These are phyloP conservation scores for Trichopoda pennipes DNA, from an alignment of 2,888 invertebrate species.

Conservation along the genomic window DNA sequence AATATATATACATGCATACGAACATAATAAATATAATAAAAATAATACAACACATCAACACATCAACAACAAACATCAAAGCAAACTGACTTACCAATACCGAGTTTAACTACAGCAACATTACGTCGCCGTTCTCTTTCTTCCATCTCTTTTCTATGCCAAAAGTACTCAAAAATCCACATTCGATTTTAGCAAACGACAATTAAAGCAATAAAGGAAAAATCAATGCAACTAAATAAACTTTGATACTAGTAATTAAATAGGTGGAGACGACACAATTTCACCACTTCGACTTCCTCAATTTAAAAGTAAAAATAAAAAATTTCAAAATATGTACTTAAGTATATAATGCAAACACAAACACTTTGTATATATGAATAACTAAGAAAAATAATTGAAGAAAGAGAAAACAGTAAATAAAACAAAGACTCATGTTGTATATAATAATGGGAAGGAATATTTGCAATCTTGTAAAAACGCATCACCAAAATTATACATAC, in stretches of 20 bases:
- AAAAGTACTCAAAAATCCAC: conserved; percentile 77
- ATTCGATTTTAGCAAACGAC: conserved; percentile 65
- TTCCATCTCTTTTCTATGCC: conserved; percentile 73
- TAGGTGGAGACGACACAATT: conserved; percentile 16
- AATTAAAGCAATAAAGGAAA: background rate
- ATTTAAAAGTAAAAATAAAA: conserved; percentile 3
- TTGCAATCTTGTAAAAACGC: background rate
- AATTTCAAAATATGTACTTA: background rate
- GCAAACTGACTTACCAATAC: conserved; percentile 76
- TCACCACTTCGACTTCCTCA: conserved; percentile 6
- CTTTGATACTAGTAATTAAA: conserved; percentile 18
- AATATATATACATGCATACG: background rate
- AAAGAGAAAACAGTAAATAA: background rate
- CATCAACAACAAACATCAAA: too few relatives aligned
- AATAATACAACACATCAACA: too few relatives aligned
- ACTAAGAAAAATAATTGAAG: conserved; percentile 3
- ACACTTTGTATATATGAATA: background rate
- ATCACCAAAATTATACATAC: background rate
- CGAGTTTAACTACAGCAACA: conserved; percentile 74
- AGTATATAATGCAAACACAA: background rate
- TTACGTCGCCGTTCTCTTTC: conserved; percentile 71
- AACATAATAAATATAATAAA: too few relatives aligned
- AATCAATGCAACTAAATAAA: background rate
- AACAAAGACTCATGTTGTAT: too few relatives aligned
- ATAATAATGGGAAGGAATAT: background rate